phyloP scores from a whole-genome alignment of 2,888 invertebrate species.

The Scaeva pyrastri region DNA sequence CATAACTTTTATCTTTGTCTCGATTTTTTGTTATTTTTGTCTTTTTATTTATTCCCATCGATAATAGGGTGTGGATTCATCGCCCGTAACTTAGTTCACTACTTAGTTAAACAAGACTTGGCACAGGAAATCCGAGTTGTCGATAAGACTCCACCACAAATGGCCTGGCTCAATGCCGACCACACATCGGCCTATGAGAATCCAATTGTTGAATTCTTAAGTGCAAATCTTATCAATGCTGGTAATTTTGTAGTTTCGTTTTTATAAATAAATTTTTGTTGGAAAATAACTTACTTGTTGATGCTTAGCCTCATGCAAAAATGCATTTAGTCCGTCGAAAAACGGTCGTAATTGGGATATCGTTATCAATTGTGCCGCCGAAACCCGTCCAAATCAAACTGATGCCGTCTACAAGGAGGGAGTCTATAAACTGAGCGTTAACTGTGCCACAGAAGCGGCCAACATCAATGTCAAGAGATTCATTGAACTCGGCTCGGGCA shows the following conservation, averaged over 20 bases:
- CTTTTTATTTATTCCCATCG: slow-evolving; percentile 76
- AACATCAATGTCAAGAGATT: slow-evolving; percentile 88
- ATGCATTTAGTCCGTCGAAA: slow-evolving; percentile 87
- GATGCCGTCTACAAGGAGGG: slow-evolving; percentile 96
- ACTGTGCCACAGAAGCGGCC: slow-evolving; percentile 92
- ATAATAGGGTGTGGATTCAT: slow-evolving; percentile 95
- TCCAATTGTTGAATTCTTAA: slow-evolving; percentile 93
- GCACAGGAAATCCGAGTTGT: slow-evolving; percentile 91
- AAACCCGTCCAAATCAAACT: slow-evolving; percentile 94
- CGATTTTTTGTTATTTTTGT: slow-evolving; percentile 47
- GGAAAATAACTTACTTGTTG: slow-evolving; percentile 23
- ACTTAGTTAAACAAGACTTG: slow-evolving; percentile 91
- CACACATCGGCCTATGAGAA: slow-evolving; percentile 90
- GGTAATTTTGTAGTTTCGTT: slow-evolving; percentile 85
- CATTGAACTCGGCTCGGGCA: slow-evolving; percentile 94
- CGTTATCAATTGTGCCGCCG: slow-evolving; percentile 95
- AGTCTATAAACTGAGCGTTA: slow-evolving; percentile 91
- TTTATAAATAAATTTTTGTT: background rate
- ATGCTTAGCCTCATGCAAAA: slow-evolving; percentile 90
- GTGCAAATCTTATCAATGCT: slow-evolving; percentile 95
- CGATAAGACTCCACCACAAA: slow-evolving; percentile 96
- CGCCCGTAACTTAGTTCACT: slow-evolving; percentile 93
- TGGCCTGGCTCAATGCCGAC: slow-evolving; percentile 92
- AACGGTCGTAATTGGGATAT: slow-evolving; percentile 88
- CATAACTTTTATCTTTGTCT: slow-evolving; percentile 57